These are phyloP conservation scores for Meiosimyza decipiens DNA, from an alignment of 2,888 invertebrate genomes.

Conservation along the genomic window DNA sequence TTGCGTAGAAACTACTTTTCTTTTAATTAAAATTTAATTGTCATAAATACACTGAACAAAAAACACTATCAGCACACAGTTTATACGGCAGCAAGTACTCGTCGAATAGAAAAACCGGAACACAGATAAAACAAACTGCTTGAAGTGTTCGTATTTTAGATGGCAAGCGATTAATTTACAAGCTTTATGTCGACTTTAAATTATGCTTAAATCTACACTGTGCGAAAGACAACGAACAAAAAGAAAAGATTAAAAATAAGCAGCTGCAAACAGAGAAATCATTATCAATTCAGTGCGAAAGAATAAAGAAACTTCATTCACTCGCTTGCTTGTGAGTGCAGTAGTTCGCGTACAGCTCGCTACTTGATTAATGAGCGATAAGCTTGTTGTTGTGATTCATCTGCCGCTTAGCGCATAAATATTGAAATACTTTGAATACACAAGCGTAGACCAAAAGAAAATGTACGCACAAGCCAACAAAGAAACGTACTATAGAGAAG, in stretches of 20 bases:
- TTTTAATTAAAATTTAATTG: slow-evolving; percentile 20
- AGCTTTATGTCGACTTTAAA: slow-evolving; percentile 23
- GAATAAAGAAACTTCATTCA: neutral
- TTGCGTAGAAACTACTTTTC: too few relatives aligned
- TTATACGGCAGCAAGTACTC: too few relatives aligned
- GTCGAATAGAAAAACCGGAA: neutral
- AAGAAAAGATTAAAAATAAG: neutral
- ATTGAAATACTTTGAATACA: too few relatives aligned
- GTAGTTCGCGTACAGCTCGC: neutral
- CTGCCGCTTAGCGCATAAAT: slow-evolving; percentile 15
- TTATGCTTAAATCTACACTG: neutral
- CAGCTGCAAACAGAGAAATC: neutral
- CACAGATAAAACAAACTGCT: slow-evolving; percentile 12
- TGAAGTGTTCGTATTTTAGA: neutral
- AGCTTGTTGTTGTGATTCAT: slow-evolving; percentile 33
- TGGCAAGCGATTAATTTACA: slow-evolving; percentile 31
- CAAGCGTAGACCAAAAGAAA: too few relatives aligned
- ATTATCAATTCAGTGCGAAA: slow-evolving; percentile 7
- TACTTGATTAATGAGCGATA: slow-evolving; percentile 33
- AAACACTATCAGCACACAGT: too few relatives aligned
- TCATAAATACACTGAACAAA: slow-evolving; percentile 1
- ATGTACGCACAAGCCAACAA: too few relatives aligned
- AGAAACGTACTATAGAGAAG: too few relatives aligned
- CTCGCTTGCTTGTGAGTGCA: neutral
- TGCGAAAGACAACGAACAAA: neutral